Percentiles rank a stretch among this genome's conserved stretches.
These are phyloP conservation scores for Hemistola chrysoprasaria DNA, from an alignment of 2,888 invertebrate species.

Conservation along the genomic window DNA sequence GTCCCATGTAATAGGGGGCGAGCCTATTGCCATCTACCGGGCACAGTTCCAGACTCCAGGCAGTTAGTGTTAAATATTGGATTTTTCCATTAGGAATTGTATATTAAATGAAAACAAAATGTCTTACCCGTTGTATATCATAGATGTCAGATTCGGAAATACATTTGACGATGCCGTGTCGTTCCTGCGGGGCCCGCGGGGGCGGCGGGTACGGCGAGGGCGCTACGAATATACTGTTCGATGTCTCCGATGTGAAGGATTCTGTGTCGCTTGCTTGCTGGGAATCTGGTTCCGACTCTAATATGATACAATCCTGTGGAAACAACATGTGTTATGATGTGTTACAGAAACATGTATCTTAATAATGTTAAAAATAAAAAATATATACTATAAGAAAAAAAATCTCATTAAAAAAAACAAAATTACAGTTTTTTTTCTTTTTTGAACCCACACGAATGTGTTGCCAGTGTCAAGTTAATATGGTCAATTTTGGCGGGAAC, in stretches of 20 bases:
- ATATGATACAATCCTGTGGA: slow-evolving; percentile 52
- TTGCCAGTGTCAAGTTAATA: no score
- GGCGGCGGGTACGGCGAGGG: slow-evolving; percentile 35
- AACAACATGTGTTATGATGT: neutral
- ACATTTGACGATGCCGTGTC: slow-evolving; percentile 45
- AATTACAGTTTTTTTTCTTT: no score
- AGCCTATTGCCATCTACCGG: no score
- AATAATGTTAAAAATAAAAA: no score
- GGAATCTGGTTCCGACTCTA: slow-evolving; percentile 41
- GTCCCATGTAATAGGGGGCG: no score
- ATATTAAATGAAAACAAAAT: no score
- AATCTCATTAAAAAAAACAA: no score
- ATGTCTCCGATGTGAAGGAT: slow-evolving; percentile 46
- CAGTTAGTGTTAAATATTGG: neutral
- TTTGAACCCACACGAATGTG: no score
- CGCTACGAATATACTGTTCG: slow-evolving; percentile 40
- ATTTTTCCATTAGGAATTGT: neutral
- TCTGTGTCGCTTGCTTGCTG: slow-evolving; percentile 45
- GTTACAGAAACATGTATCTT: no score
- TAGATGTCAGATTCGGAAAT: slow-evolving; percentile 66
- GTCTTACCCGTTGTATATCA: slow-evolving; percentile 38
- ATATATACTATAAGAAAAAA: no score
- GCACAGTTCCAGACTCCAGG: no score
- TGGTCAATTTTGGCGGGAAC: no score
- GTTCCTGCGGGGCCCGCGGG: slow-evolving; percentile 5